Evolutionary conservation across 2,113 vertebrate species (phyloP).

Genomic region (Meriones unguiculatus): DNA sequence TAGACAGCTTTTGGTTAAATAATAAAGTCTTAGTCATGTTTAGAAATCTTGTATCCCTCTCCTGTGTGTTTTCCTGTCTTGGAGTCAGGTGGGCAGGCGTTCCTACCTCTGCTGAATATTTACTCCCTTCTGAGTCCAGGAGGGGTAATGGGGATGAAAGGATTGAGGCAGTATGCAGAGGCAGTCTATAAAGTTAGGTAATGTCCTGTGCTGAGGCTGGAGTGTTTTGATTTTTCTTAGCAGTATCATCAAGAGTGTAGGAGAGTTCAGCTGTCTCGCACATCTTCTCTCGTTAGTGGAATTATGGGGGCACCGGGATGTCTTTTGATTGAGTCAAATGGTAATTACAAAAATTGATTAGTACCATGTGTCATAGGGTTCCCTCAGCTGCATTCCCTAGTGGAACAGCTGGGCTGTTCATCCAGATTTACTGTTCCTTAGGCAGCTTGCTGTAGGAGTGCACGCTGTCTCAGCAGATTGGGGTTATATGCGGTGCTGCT

Average conservation of each 20-base stretch:
- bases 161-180: background rate
- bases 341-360: conserved; percentile 63
- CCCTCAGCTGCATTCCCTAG: background rate
- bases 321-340: conserved; percentile 51
- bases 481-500: background rate
- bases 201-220: background rate
- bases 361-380: conserved; percentile 36
- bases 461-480: background rate
- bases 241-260: background rate
- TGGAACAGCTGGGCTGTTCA: background rate
- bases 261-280: background rate
- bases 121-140: background rate
- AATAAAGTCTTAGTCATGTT: background rate
- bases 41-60: background rate
- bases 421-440: conserved; percentile 14
- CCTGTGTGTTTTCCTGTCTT: background rate
- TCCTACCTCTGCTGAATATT: background rate
- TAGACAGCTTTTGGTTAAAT: background rate
- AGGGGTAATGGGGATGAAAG: background rate
- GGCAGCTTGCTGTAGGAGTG: conserved; percentile 17
- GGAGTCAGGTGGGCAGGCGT: background rate
- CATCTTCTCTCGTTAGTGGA: conserved; percentile 47
- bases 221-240: conserved; percentile 3
- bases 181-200: background rate
- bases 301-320: background rate